These are phyloP conservation scores for Pycnonotus jocosus DNA, from an alignment of 2,113 vertebrate genomes.

Conservation along the genomic window DNA sequence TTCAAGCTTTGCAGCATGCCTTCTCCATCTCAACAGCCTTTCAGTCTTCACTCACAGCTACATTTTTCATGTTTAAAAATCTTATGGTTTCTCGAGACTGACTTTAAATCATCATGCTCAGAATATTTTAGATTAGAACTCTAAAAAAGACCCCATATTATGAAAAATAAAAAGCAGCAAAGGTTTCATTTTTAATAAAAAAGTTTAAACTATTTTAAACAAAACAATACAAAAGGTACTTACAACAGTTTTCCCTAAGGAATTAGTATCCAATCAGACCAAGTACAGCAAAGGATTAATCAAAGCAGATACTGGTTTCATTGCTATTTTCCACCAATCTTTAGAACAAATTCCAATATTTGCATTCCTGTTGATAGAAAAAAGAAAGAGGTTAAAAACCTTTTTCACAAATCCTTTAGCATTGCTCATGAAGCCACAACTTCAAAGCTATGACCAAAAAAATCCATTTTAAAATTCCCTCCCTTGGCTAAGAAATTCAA, in stretches of 20 bases:
- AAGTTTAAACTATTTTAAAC: neutral
- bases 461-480: neutral
- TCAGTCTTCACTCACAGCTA: neutral
- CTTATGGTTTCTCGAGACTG: neutral
- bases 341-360: neutral
- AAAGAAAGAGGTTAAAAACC: neutral
- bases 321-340: neutral
- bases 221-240: neutral
- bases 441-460: neutral
- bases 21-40: neutral
- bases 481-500: neutral
- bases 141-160: neutral
- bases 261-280: neutral
- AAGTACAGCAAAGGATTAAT: neutral
- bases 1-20: neutral
- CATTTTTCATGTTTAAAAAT: neutral
- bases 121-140: neutral
- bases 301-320: neutral
- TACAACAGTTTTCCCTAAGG: neutral
- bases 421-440: neutral
- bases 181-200: neutral
- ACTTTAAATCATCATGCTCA: neutral
- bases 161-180: neutral
- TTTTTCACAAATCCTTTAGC: constrained; percentile 7
- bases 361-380: neutral